phyloP scores from a whole-genome alignment of 1,140 invertebrate species.

The Drosophila micromelanica region DNA sequence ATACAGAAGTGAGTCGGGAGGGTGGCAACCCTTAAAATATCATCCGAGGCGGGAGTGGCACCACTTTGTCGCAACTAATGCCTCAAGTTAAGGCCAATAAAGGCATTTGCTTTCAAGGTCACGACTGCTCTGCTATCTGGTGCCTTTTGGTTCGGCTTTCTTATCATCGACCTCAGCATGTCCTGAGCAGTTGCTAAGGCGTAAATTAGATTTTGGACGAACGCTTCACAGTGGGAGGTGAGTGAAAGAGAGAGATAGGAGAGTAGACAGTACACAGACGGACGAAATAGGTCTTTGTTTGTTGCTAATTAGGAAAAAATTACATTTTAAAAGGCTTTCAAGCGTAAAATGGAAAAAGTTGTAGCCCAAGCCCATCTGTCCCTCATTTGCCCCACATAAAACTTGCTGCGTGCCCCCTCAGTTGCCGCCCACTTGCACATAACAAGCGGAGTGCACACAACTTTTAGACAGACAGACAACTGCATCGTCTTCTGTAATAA shows the following conservation, averaged over 20 bases:
- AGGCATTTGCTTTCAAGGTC: conserved; percentile 59
- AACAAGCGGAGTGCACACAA: conserved; percentile 55
- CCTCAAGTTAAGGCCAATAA: conserved; percentile 61
- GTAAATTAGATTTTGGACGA: conserved; percentile 72
- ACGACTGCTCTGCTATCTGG: background rate
- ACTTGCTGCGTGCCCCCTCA: background rate
- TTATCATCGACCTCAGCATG: conserved; percentile 50
- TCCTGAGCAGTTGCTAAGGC: conserved; percentile 60
- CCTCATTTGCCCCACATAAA: background rate
- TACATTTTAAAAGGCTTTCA: conserved; percentile 78
- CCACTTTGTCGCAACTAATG: conserved; percentile 43
- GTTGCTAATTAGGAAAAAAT: conserved; percentile 82
- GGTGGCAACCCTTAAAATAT: conserved; percentile 35
- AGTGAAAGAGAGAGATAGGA: background rate
- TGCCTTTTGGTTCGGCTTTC: conserved; percentile 13
- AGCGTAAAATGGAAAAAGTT: conserved; percentile 81
- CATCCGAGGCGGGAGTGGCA: conserved; percentile 30
- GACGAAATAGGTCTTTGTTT: conserved; percentile 56
- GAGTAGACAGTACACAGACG: conserved; percentile 5
- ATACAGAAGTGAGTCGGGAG: conserved; percentile 15
- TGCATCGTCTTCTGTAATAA: conserved; percentile 53
- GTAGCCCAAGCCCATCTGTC: conserved; percentile 30
- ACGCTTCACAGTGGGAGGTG: conserved; percentile 26
- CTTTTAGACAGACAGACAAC: conserved; percentile 56
- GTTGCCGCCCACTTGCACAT: conserved; percentile 20